Evolutionary conservation across 2,113 vertebrate species (phyloP).

Genomic region (Halcyon senegalensis): DNA sequence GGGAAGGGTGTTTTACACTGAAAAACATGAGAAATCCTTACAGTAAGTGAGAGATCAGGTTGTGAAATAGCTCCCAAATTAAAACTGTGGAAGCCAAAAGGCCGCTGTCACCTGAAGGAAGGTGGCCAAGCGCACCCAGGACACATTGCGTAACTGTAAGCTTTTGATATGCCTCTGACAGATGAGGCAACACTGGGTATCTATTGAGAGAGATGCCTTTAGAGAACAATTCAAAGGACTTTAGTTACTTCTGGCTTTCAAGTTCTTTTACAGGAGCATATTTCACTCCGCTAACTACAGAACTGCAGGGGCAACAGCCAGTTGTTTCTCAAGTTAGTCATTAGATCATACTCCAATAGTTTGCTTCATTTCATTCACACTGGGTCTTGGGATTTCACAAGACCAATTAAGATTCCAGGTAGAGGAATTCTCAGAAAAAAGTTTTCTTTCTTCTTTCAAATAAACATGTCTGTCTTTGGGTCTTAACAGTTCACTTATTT

Average conservation of each 20-base stretch:
- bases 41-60: background rate
- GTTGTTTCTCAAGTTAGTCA: background rate
- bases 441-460: background rate
- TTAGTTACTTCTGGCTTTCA: background rate
- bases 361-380: background rate
- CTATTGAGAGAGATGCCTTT: background rate
- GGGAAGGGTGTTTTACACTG: background rate
- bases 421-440: background rate
- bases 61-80: background rate
- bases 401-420: background rate
- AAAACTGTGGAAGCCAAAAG: background rate
- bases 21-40: background rate
- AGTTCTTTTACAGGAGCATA: background rate
- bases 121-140: background rate
- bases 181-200: background rate
- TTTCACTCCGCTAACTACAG: background rate
- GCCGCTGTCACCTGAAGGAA: background rate
- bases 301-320: background rate
- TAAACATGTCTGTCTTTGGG: background rate
- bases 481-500: background rate
- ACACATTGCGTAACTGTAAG: background rate
- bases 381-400: background rate
- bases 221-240: background rate
- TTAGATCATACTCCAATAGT: background rate
- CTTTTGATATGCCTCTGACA: background rate